Percentiles rank a stretch among this genome's conserved stretches.
phyloP scores from a whole-genome alignment of 2,797 vertebrate species.

The Halcyon badia region DNA sequence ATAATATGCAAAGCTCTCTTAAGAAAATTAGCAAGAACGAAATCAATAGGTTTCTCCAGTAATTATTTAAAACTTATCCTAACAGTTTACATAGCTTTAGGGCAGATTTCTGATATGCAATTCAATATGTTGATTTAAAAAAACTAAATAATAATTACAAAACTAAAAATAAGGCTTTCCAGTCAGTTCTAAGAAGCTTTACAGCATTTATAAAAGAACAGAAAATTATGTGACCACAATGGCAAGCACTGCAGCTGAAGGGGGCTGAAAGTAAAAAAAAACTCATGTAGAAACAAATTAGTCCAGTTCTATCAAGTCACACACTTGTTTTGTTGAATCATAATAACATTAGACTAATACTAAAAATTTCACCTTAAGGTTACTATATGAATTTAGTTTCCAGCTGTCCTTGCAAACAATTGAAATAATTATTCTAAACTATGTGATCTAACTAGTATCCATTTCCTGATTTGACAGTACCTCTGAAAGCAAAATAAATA shows the following conservation, averaged over 20 bases:
- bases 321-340: rapidly evolving
- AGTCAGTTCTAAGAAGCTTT: background rate
- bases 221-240: background rate
- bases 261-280: background rate
- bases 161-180: background rate
- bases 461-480: background rate
- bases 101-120: background rate
- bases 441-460: background rate
- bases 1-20: background rate
- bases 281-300: background rate
- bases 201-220: background rate
- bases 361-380: background rate
- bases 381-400: background rate
- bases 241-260: background rate
- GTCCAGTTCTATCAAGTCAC: background rate
- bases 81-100: background rate
- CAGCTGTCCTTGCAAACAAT: background rate
- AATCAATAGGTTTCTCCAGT: background rate
- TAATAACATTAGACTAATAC: background rate
- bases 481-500: background rate
- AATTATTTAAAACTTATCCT: background rate
- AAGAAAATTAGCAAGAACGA: background rate
- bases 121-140: background rate
- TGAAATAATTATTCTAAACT: background rate
- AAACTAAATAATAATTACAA: background rate